These are phyloP conservation scores for Phoxinus phoxinus DNA, from an alignment of 2,113 vertebrate species.

Conservation along the genomic window DNA sequence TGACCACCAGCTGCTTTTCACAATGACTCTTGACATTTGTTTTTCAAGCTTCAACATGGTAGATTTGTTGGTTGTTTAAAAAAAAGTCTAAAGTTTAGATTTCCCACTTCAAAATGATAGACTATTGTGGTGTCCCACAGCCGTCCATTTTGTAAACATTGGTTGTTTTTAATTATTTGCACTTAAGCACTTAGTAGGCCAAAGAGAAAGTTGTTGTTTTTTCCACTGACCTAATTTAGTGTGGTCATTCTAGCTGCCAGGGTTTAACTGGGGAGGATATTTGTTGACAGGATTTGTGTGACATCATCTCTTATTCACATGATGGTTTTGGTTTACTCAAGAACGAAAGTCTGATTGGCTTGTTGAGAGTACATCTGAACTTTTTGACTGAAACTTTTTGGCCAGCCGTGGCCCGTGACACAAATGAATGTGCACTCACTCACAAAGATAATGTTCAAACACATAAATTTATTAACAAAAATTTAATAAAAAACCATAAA, in stretches of 20 bases:
- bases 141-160: neutral
- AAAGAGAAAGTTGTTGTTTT: constrained; percentile 54
- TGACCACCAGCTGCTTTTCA: neutral
- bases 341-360: neutral
- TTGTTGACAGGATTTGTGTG: constrained; percentile 55
- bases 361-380: neutral
- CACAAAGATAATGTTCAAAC: too few relatives aligned
- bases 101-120: neutral
- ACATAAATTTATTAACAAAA: too few relatives aligned
- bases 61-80: neutral
- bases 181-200: constrained; percentile 22
- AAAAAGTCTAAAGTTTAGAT: neutral
- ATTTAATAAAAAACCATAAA: too few relatives aligned
- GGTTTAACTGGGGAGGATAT: constrained; percentile 54
- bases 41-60: neutral
- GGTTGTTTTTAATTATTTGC: constrained; percentile 19
- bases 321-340: constrained; percentile 45
- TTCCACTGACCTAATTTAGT: constrained; percentile 55
- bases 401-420: too few relatives aligned
- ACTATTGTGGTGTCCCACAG: neutral
- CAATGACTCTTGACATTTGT: neutral
- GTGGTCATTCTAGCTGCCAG: constrained; percentile 52
- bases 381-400: neutral
- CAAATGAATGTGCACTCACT: too few relatives aligned
- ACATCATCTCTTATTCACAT: constrained; percentile 58